phyloP scores from a whole-genome alignment of 2,888 invertebrate species.

The Ormyrus thymus region DNA sequence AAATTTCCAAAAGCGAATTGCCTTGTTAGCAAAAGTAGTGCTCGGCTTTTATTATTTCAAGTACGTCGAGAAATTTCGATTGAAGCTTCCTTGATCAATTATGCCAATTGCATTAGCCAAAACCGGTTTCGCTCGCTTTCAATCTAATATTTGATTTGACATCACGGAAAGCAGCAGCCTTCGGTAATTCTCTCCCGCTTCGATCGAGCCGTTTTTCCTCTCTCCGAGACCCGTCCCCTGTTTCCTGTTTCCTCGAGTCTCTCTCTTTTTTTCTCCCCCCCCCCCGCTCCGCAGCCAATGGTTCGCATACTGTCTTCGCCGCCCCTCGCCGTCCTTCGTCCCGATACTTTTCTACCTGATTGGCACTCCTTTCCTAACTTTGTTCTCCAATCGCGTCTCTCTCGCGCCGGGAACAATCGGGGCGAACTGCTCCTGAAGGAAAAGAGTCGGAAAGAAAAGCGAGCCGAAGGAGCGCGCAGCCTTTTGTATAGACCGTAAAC shows the following conservation, averaged over 20 bases:
- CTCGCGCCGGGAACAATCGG: slow-evolving; percentile 43
- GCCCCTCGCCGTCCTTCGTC: slow-evolving; percentile 1
- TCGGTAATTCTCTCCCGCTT: no score
- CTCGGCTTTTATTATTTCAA: no score
- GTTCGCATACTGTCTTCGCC: not conserved
- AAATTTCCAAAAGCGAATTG: no score
- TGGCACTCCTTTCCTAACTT: slow-evolving; percentile 57
- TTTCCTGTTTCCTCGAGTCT: not conserved
- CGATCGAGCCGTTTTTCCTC: no score
- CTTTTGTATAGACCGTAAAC: slow-evolving; percentile 30
- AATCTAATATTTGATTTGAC: no score
- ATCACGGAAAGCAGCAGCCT: no score
- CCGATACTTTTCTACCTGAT: slow-evolving; percentile 56
- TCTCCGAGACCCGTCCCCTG: not conserved
- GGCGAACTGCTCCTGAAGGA: slow-evolving; percentile 29
- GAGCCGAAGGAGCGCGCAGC: not conserved
- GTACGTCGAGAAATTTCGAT: no score
- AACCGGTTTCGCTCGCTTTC: no score
- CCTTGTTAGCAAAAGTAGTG: no score
- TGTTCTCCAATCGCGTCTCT: slow-evolving; percentile 55
- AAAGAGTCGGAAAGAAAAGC: not conserved
- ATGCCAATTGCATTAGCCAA: no score
- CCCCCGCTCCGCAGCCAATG: not conserved
- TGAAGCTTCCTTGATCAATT: no score
- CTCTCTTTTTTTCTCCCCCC: not conserved